Base-by-base conservation (phyloP, 1,140 invertebrate genomes). In the Harlomillsia oculata region DNA sequence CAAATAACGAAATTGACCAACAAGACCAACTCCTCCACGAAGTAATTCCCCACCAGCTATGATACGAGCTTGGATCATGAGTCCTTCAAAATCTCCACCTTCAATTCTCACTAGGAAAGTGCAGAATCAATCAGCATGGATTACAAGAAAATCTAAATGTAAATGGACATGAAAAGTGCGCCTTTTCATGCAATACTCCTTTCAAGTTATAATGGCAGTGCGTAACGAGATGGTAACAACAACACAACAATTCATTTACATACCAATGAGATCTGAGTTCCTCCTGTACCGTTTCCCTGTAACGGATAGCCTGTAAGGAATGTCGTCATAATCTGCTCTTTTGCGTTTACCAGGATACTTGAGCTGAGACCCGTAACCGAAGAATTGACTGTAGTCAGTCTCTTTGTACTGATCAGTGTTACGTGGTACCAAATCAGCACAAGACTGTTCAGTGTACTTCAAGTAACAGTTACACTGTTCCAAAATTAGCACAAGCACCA, bases 201-300 rank as follows among this genome's bases (percentile, higher is more conserved):
- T n/a, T n/a, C n/a, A n/a, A n/a, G n/a, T n/a, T n/a, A n/a, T n/a
- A n/a, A n/a, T n/a, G n/a, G n/a, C n/a, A n/a, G n/a, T n/a, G n/a
- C n/a, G n/a, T n/a, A n/a, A n/a, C n/a, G n/a, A n/a, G 16, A 8
- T 43, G n/a, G 18, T 0, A n/a, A 18, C 5, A 43, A 43, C 9
- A 9, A 16, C 18, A 16, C 3, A 9, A 41, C 2, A 41, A 41
- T 41, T 16, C 16, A 4, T 48, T 34, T 13, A 44, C 36, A 53
- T 54, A 65, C 63, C 63, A 16, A 59, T 25, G 8, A 62, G 18
- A 41, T 65, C 63, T 4, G 56, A 36, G 30, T 62, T 55, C 28
- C 60, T 49, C 30, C 50, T 46, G 30, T 65, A 65, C 1, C 63
- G 51, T 40, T 25, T 26, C 18, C 39, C 59, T 13, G 40, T n/a